Evolutionary conservation across 2,797 vertebrate species (phyloP).

Genomic region (Tokudaia muenninki): DNA sequence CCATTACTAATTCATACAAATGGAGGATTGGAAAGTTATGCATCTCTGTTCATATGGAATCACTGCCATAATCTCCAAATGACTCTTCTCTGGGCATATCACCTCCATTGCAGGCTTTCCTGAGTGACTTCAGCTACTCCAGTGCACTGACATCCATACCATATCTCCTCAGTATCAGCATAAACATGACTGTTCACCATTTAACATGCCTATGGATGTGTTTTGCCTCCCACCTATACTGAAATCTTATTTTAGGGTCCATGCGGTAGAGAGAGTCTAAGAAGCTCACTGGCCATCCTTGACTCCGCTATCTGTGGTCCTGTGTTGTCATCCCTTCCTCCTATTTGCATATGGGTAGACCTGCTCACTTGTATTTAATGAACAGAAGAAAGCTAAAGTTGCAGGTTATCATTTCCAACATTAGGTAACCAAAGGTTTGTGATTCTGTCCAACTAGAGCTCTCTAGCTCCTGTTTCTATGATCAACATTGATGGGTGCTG

Average conservation of each 20-base stretch:
- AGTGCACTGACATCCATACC: background rate
- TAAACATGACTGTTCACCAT: background rate
- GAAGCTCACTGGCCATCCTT: background rate
- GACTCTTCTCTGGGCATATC: background rate
- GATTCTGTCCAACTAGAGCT: background rate
- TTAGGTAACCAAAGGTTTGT: background rate
- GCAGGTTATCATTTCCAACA: background rate
- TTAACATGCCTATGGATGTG: background rate
- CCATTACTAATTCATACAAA: conserved; percentile 11
- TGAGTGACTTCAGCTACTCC: background rate
- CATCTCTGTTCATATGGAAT: background rate
- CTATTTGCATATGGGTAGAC: background rate
- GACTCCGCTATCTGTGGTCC: background rate
- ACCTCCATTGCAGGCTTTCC: background rate
- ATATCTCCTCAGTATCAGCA: background rate
- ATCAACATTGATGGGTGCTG: background rate
- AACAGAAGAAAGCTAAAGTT: background rate
- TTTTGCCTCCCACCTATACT: background rate
- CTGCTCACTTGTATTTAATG: background rate
- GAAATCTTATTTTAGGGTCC: background rate
- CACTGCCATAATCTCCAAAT: background rate
- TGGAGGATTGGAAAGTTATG: background rate
- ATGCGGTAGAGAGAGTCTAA: background rate
- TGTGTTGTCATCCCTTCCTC: background rate
- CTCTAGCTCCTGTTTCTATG: background rate